Base-by-base conservation (phyloP, 2,888 invertebrate species). In the Eristalis pertinax region DNA sequence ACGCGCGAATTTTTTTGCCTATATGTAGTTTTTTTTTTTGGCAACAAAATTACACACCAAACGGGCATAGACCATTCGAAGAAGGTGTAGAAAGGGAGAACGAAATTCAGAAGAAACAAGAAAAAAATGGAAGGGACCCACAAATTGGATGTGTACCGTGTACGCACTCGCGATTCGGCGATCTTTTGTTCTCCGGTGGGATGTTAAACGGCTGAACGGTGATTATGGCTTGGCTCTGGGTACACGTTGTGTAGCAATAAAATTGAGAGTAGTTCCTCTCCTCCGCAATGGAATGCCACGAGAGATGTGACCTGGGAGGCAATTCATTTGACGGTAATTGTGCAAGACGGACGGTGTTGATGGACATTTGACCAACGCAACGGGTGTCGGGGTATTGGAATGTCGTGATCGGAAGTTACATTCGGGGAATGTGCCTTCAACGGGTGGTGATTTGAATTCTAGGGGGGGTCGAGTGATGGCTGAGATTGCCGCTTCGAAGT, bases 1-100 rank as follows among this genome's bases (percentile, higher is more conserved):
- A 64, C 78, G 56, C 65, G 38, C 41, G 78, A 65, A 65, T 32
- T 64, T 64, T 65, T 65, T 65, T 64, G n/a, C 11, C n/a, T 32
- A 32, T 64, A 1, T 65, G 22, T 22, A 7, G 15, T 26, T 10
- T 13, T 11, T 65, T 73, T 62, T 67, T 76, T 32, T 32, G 32
- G 38, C 29, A 26, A 26, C 26, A 26, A 26, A 26, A 26, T 2
- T 26, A 8, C 38, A 24, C 74, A 65, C 50, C 35, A 67, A 56
- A 65, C 15, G 10, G 65, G 24, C 60, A 26, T 24, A 60, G 60
- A 60, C 26, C 26, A 75, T n/a, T 41, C 38, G 43, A 64, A 74
- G 35, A 64, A 56, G 35, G 64, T 24, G 50, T 22, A 65, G 24
- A 74, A 63, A 56, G 22, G 62, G 50, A 64, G 63, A 73, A 19